Evolutionary conservation across 2,888 invertebrate genomes (phyloP).

Genomic region (Lymantria monacha): DNA sequence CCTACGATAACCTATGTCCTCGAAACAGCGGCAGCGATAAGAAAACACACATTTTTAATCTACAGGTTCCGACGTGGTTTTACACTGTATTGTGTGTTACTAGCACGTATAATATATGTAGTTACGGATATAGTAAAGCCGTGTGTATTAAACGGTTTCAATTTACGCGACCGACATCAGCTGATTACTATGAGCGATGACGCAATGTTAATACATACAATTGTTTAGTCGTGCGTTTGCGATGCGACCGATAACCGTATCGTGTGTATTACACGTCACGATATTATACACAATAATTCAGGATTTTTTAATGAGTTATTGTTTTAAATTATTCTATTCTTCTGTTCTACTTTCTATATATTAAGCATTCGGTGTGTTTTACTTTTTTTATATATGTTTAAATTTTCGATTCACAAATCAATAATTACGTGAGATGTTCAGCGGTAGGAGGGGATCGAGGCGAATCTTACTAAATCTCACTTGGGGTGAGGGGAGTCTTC

Average conservation of each 20-base stretch:
- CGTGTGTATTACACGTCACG: slow-evolving; percentile 20
- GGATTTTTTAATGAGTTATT: not conserved
- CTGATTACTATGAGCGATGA: slow-evolving; percentile 39
- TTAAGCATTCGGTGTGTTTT: no score
- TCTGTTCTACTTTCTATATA: no score
- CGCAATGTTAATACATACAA: slow-evolving; percentile 37
- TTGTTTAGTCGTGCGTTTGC: slow-evolving; percentile 21
- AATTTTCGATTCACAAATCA: no score
- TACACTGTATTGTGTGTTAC: not conserved
- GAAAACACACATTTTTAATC: slow-evolving; percentile 17
- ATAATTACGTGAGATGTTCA: no score
- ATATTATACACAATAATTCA: slow-evolving; percentile 2
- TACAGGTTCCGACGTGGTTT: not conserved
- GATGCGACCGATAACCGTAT: slow-evolving; percentile 25
- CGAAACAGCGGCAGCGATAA: slow-evolving; percentile 13
- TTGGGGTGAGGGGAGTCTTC: no score
- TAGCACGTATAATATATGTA: slow-evolving; percentile 4
- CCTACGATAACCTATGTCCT: slow-evolving; percentile 30
- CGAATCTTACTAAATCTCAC: no score
- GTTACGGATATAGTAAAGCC: slow-evolving; percentile 9
- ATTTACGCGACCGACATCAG: slow-evolving; percentile 37
- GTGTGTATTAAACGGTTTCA: slow-evolving; percentile 34
- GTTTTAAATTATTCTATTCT: no score
- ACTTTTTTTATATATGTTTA: no score
- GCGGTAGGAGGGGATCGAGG: no score